Conservation (phyloP, 1,140 invertebrate genomes). For the Pararge aegeria region DNA sequence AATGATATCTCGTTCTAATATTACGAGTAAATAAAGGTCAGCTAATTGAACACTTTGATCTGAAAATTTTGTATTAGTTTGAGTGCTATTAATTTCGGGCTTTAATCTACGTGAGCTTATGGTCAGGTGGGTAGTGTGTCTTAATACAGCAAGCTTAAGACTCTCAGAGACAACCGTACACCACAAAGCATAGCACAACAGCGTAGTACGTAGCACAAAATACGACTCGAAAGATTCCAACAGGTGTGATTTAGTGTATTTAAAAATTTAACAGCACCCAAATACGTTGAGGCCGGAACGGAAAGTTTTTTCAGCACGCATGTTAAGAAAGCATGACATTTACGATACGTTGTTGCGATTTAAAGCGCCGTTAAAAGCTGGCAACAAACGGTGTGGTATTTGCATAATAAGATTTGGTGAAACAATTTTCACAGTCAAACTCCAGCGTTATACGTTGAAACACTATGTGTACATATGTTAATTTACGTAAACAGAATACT, state of each 20-base stretch:
- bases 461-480: neutral
- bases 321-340: neutral
- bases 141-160: too few species aligned
- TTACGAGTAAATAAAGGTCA: too few species aligned
- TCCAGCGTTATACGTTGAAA: neutral
- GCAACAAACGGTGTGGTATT: neutral
- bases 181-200: too few species aligned
- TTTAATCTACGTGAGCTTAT: too few species aligned
- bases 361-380: neutral
- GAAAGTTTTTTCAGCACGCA: neutral
- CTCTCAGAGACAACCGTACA: too few species aligned
- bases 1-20: too few species aligned
- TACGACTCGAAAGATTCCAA: neutral
- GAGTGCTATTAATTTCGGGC: too few species aligned
- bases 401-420: neutral
- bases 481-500: neutral
- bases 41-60: too few species aligned
- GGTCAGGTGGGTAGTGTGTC: too few species aligned
- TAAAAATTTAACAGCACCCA: neutral
- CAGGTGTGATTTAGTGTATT: neutral
- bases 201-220: too few species aligned
- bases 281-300: neutral
- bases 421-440: neutral
- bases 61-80: too few species aligned
- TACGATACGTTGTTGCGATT: neutral